phyloP scores from a whole-genome alignment of 2,888 invertebrate species.

The Falcaria lacertinaria region DNA sequence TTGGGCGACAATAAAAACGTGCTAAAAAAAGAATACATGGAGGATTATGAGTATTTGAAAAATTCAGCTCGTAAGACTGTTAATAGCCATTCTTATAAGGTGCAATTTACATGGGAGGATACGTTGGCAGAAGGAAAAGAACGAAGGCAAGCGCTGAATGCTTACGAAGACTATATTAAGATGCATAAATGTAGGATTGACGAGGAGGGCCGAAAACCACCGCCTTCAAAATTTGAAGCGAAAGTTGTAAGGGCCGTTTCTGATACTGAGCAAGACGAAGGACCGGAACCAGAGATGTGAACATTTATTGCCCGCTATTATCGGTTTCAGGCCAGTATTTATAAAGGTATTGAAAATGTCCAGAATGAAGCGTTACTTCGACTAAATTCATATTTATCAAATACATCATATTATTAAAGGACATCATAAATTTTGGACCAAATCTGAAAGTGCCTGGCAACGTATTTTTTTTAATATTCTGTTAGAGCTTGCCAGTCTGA shows the following conservation, averaged over 20 bases:
- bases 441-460: no score
- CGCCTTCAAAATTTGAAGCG: conserved; percentile 1
- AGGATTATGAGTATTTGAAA: conserved; percentile 51
- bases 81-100: conserved; percentile 64
- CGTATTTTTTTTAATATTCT: no score
- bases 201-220: conserved; percentile 27
- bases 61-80: conserved; percentile 56
- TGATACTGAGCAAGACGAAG: neutral
- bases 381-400: no score
- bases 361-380: no score
- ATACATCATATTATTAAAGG: no score
- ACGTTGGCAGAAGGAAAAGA: conserved; percentile 74
- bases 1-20: conserved; percentile 60
- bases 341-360: no score
- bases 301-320: no score
- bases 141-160: conserved; percentile 67
- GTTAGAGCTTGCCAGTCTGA: no score
- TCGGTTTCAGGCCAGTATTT: no score
- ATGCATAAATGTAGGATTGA: conserved; percentile 52
- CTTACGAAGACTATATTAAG: conserved; percentile 48
- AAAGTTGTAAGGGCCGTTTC: neutral
- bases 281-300: neutral
- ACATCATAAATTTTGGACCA: no score
- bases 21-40: conserved; percentile 53
- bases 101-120: conserved; percentile 77